phyloP scores from a whole-genome alignment of 2,797 vertebrate species.

The Nyctibius grandis region DNA sequence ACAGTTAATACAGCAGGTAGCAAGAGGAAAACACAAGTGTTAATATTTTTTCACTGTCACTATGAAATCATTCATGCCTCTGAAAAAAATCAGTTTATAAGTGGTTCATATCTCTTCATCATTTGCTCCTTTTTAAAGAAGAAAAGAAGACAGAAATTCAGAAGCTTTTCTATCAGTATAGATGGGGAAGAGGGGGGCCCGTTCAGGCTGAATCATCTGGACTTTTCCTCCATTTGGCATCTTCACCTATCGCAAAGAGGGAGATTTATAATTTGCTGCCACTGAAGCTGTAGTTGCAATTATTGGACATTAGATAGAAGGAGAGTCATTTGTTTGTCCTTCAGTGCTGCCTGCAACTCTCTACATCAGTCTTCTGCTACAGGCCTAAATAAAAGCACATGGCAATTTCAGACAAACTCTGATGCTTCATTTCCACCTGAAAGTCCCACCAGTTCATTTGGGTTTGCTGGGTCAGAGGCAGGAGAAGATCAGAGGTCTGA shows the following conservation, averaged over 20 bases:
- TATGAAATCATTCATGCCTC: background rate
- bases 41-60: background rate
- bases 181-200: accelerated
- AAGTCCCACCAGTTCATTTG: background rate
- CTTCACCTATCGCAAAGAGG: background rate
- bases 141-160: background rate
- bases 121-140: background rate
- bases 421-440: background rate
- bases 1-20: background rate
- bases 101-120: background rate
- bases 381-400: background rate
- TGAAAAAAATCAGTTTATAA: background rate
- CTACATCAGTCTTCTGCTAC: background rate
- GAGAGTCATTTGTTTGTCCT: background rate
- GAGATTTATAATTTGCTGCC: background rate
- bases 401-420: background rate
- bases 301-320: background rate
- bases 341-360: background rate
- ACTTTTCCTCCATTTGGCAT: background rate
- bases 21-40: background rate
- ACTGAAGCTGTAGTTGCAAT: background rate
- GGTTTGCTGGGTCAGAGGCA: background rate
- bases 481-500: background rate
- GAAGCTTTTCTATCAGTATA: background rate
- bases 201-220: background rate